Evolutionary conservation across 1,140 invertebrate genomes (phyloP).

Genomic region (Hydropsyche tenuis): DNA sequence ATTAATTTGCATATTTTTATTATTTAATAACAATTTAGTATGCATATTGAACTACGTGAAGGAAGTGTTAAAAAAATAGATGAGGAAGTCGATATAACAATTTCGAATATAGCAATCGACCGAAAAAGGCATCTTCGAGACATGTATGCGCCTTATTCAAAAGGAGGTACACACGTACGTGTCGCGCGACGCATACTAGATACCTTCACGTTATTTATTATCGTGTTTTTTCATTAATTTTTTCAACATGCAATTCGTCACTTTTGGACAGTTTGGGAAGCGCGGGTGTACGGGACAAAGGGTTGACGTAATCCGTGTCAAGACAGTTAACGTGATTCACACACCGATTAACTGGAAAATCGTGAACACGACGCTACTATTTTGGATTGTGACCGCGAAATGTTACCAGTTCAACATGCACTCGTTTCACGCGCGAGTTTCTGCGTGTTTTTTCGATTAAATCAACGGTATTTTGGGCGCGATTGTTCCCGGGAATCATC

Average conservation of each 20-base stretch:
- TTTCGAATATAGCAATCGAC: neutral
- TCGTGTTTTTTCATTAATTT: too few relatives aligned
- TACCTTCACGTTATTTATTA: too few relatives aligned
- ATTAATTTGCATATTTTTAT: too few relatives aligned
- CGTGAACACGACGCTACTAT: constrained; percentile 1
- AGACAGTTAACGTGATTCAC: constrained; percentile 31
- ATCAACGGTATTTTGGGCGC: too few relatives aligned
- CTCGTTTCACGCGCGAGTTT: too few relatives aligned
- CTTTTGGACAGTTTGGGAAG: neutral
- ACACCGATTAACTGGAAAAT: constrained; percentile 19
- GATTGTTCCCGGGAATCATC: too few relatives aligned
- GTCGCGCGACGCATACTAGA: neutral
- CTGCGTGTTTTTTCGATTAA: too few relatives aligned
- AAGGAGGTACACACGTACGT: neutral
- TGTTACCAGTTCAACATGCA: neutral
- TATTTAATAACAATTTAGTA: too few relatives aligned
- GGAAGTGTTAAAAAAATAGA: neutral
- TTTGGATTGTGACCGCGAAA: constrained; percentile 19
- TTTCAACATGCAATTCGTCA: too few relatives aligned
- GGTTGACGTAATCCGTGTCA: constrained; percentile 32
- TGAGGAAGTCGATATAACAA: neutral
- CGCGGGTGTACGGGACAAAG: constrained; percentile 5
- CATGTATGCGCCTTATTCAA: neutral
- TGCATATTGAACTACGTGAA: too few relatives aligned
- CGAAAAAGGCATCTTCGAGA: neutral